Conservation (phyloP, 2,888 invertebrate species). For the Galerucella pusilla region DNA sequence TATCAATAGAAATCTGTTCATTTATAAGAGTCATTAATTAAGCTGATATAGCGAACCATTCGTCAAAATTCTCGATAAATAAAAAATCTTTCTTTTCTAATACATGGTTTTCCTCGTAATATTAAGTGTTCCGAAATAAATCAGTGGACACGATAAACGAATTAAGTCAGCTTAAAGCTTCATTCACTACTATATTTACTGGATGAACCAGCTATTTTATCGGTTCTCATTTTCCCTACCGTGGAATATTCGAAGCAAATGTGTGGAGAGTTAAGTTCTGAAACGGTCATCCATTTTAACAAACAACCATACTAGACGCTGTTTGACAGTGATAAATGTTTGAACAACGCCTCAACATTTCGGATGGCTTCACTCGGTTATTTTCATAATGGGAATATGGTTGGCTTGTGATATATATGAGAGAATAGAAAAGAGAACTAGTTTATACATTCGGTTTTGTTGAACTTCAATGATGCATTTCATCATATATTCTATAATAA, state of each 20-base stretch:
- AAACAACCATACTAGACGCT: conserved; percentile 5
- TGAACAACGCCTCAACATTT: not conserved
- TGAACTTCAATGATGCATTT: not conserved
- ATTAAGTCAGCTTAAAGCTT: not conserved
- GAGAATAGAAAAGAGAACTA: conserved; percentile 1
- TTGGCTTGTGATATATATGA: conserved; percentile 2
- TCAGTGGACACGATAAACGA: not conserved
- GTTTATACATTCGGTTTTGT: not conserved
- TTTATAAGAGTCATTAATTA: too few relatives aligned
- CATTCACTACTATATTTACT: not conserved
- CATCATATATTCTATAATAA: not conserved
- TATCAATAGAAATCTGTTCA: too few relatives aligned
- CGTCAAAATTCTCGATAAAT: too few relatives aligned
- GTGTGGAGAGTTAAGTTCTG: not conserved
- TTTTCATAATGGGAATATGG: not conserved
- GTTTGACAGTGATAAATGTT: conserved; percentile 16
- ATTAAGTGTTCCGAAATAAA: too few relatives aligned
- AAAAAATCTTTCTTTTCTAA: too few relatives aligned
- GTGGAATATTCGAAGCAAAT: not conserved
- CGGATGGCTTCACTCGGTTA: conserved; percentile 3
- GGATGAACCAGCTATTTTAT: not conserved
- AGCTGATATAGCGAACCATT: too few relatives aligned
- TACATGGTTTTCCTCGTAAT: too few relatives aligned
- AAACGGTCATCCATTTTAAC: conserved; percentile 12
- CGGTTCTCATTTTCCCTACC: not conserved